Percentiles rank a stretch among this genome's conserved stretches.
These are phyloP conservation scores for Tetramorium simillimum DNA, from an alignment of 1,140 invertebrate species.

Conservation along the genomic window DNA sequence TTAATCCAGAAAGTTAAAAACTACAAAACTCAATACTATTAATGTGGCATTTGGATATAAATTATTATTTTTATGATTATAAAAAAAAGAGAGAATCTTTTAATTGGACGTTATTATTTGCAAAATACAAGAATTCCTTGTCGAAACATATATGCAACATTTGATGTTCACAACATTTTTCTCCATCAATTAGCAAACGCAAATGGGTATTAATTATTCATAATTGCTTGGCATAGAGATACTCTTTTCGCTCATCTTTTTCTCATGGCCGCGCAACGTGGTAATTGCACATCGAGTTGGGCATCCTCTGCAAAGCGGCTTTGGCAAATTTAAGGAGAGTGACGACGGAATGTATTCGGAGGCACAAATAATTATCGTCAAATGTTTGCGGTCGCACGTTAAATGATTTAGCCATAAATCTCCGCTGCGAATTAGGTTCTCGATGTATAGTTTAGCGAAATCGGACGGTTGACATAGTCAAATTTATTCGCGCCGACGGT, in stretches of 20 bases:
- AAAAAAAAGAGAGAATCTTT: neutral
- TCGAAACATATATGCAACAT: neutral
- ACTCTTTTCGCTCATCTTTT: slow-evolving; percentile 10
- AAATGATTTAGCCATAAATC: slow-evolving; percentile 43
- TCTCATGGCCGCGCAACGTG: slow-evolving; percentile 22
- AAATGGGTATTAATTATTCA: slow-evolving; percentile 35
- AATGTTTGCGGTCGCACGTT: slow-evolving; percentile 33
- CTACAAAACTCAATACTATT: neutral
- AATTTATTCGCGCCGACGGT: slow-evolving; percentile 26
- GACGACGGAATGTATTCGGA: slow-evolving; percentile 26
- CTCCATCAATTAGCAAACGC: neutral
- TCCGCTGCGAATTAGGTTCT: slow-evolving; percentile 3
- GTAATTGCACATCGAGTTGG: slow-evolving; percentile 15
- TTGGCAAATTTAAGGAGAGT: slow-evolving; percentile 14
- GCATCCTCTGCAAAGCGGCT: neutral
- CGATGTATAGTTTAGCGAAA: slow-evolving; percentile 8
- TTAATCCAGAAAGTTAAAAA: neutral
- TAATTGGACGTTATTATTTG: neutral
- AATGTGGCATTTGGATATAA: neutral
- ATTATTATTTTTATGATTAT: neutral
- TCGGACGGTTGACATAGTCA: slow-evolving; percentile 23
- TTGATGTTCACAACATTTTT: neutral
- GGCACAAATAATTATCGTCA: slow-evolving; percentile 12
- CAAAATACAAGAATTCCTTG: neutral
- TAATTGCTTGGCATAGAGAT: slow-evolving; percentile 16